Evolutionary conservation across 2,113 vertebrate species (phyloP), one percentile per base, ranked within the genome.

Genomic region (Eclectus roratus): DNA sequence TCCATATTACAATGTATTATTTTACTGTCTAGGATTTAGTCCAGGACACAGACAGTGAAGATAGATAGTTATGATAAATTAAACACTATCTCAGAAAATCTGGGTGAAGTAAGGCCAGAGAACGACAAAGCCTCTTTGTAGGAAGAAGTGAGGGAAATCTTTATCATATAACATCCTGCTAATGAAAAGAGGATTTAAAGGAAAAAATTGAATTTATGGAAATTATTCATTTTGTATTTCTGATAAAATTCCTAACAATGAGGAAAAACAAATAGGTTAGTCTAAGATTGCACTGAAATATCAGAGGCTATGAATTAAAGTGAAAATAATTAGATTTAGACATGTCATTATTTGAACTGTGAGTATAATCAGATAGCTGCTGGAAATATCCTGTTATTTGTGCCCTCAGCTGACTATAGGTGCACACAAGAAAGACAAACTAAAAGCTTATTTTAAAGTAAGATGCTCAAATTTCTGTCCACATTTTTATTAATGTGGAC

Each of bases 241-340:
- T 74, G 55, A 71, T 90, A 91, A 88, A 96, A 91, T 24, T 74
- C n/a, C 13, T 87, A 43, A 60, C 60, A 77, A 66, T 74, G n/a
- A 66, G 47, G 18, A 74, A 86, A 83, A 90, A 2, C 39, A 82
- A 85, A 53, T 21, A 83, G 68, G 46, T 80, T 61, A 49, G 23
- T 53, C 53, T 80, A 73, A 93, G 46, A 88, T 43, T 78, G n/a
- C 50, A 50, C 29, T 68, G 80, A 78, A 96, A 46, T 84, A 80
- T 83, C 72, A 81, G 47, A 78, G 39, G 33, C 65, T 86, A 41
- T 86, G 72, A 84, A 87, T 95, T 86, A 86, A 90, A 92, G 39
- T 83, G 56, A 86, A 94, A 95, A 81, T 88, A 88, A 68, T 94
- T 78, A 89, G 55, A 79, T 93, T 89, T 87, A 88, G 46, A 15